These are phyloP conservation scores for Drosophila pseudoobscura DNA, from an alignment of 1,140 invertebrate genomes.

Conservation along the genomic window DNA sequence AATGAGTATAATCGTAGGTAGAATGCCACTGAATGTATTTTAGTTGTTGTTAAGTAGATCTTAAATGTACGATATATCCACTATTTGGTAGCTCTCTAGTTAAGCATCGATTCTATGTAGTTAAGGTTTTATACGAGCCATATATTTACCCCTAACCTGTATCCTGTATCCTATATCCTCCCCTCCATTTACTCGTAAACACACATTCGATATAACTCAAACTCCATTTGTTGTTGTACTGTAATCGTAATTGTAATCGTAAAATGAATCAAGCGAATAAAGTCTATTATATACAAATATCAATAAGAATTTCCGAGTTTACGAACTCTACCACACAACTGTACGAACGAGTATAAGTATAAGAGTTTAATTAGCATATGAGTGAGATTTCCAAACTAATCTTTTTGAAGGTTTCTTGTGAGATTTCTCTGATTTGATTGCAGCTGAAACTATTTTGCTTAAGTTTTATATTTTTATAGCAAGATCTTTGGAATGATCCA, in stretches of 20 bases:
- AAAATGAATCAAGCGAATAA: conserved; percentile 71
- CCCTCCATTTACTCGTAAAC: conserved; percentile 22
- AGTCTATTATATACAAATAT: conserved; percentile 60
- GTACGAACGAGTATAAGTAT: not conserved
- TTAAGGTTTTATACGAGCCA: conserved; percentile 69
- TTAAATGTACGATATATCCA: conserved; percentile 17
- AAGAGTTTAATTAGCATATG: conserved; percentile 20
- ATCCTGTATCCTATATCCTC: not conserved
- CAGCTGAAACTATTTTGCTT: no score
- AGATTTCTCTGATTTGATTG: no score
- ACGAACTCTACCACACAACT: not conserved
- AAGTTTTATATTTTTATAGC: no score
- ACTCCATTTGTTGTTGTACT: conserved; percentile 69
- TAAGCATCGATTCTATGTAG: conserved; percentile 40
- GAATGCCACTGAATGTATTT: conserved; percentile 81
- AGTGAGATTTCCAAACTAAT: no score
- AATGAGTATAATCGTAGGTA: conserved; percentile 36
- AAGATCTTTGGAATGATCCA: no score
- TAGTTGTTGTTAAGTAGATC: conserved; percentile 76
- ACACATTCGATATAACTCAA: conserved; percentile 50
- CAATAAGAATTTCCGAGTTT: conserved; percentile 31
- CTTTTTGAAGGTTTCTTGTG: no score
- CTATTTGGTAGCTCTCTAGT: conserved; percentile 41
- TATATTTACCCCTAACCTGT: conserved; percentile 38
- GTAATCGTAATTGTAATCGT: conserved; percentile 65